Evolutionary conservation across 2,888 invertebrate species (phyloP), one percentile per base, ranked within the genome.

Genomic region (Calliopum simillimum): DNA sequence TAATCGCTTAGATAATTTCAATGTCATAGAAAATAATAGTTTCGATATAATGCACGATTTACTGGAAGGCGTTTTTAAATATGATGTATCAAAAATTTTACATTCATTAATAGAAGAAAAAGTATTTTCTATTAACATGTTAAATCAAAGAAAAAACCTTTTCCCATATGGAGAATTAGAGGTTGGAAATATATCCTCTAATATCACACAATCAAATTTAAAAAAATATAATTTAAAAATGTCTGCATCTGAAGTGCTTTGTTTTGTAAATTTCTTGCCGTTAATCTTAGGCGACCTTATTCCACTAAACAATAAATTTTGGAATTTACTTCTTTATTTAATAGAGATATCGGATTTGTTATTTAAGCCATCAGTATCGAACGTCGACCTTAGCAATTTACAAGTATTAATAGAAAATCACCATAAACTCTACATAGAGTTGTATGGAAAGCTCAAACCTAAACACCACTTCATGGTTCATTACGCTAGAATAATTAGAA

Each of bases 1-100:
- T 43, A 71, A 74, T 58, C 12, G 43, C 6, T 19, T 74, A 14
- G 25, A 53, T 4, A 43, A 19, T 14, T 76, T 75, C 69, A 72
- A 76, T 55, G 75, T 71, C 16, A 69, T 59, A 19, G 70, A 74
- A 5, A 77, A 76, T 53, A 43, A 64, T 51, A 59, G 12, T 51
- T 74, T 74, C 58, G 74, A 77, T 59, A 59, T 74, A 6, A 77
- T 77, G 76, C 76, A 77, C 62, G 77, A 77, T 51, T 21, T 75
- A 14, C 73, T 72, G 19, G 76, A 76, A 62, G 75, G 77, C 4
- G 72, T 74, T 4, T 74, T 74, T 66, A 43, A 58, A 11, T 76
- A 73, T 64, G 76, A 75, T 65, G 41, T 71, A 46, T 74, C 71
- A 53, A 67, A 71, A 58, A 66, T 75, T 53, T 58, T 73, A 44